phyloP scores from a whole-genome alignment of 2,888 invertebrate species.

The Phortica okadai region DNA sequence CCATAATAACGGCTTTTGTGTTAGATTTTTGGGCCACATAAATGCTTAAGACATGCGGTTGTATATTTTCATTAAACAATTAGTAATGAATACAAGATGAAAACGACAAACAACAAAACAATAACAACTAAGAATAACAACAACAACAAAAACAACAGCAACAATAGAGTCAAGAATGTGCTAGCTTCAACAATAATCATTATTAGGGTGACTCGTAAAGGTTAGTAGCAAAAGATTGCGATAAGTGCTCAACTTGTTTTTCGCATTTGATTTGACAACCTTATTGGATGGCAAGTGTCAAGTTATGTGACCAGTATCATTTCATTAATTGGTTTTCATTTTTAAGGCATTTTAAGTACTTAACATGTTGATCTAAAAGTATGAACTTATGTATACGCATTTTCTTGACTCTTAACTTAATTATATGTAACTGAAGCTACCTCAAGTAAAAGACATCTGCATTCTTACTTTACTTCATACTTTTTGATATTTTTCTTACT shows the following conservation, averaged over 20 bases:
- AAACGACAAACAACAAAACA: constrained; percentile 35
- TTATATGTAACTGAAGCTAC: not conserved
- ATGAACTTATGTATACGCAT: not conserved
- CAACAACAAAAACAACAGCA: constrained; percentile 44
- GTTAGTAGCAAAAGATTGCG: constrained; percentile 25
- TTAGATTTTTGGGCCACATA: not conserved
- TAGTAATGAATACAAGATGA: constrained; percentile 55
- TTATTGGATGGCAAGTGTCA: not conserved
- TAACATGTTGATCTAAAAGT: not conserved
- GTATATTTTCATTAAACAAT: constrained; percentile 58
- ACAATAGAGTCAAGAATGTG: not conserved
- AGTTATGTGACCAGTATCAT: not conserved
- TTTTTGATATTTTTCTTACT: no score
- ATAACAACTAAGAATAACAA: constrained; percentile 48
- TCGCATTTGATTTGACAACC: not conserved
- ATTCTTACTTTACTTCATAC: not conserved
- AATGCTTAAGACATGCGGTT: constrained; percentile 33
- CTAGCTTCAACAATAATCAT: constrained; percentile 60
- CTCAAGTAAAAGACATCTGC: not conserved
- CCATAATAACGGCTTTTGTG: not conserved
- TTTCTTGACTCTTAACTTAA: not conserved
- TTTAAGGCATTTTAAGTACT: not conserved
- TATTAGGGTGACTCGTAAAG: constrained; percentile 50
- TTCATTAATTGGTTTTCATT: no score
- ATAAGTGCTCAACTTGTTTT: constrained; percentile 10